These are phyloP conservation scores for Gnathonemus longibarbis DNA, from an alignment of 2,113 vertebrate species.

Conservation along the genomic window DNA sequence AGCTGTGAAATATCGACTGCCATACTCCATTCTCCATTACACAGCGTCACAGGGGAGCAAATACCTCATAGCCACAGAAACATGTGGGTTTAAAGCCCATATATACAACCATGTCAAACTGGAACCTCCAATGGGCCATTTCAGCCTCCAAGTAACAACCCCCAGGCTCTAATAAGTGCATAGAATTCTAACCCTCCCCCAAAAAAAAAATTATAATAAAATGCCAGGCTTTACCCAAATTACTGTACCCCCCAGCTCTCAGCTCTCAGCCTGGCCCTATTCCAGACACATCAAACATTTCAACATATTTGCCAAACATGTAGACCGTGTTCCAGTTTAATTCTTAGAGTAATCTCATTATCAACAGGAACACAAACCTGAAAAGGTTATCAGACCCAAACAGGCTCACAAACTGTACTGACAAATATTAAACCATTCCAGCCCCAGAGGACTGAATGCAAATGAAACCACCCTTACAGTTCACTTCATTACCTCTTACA, in stretches of 20 bases:
- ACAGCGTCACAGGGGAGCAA: not conserved
- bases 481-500: not conserved
- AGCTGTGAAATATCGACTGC: not conserved
- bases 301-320: not conserved
- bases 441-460: not conserved
- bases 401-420: not conserved
- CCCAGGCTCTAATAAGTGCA: not conserved
- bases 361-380: not conserved
- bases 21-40: not conserved
- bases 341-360: not conserved
- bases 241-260: not conserved
- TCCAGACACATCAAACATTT: not conserved
- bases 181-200: not conserved
- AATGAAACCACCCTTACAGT: not conserved
- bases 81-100: not conserved
- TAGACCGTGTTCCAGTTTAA: not conserved
- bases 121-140: not conserved
- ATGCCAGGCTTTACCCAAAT: not conserved
- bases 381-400: not conserved
- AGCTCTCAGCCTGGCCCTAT: not conserved
- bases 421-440: not conserved
- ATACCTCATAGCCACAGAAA: not conserved
- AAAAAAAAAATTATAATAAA: too few relatives aligned
- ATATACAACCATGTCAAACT: not conserved
- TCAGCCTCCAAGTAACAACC: not conserved